These are phyloP conservation scores for Taenioides sp. DNA, from an alignment of 2,797 vertebrate species.

Conservation along the genomic window DNA sequence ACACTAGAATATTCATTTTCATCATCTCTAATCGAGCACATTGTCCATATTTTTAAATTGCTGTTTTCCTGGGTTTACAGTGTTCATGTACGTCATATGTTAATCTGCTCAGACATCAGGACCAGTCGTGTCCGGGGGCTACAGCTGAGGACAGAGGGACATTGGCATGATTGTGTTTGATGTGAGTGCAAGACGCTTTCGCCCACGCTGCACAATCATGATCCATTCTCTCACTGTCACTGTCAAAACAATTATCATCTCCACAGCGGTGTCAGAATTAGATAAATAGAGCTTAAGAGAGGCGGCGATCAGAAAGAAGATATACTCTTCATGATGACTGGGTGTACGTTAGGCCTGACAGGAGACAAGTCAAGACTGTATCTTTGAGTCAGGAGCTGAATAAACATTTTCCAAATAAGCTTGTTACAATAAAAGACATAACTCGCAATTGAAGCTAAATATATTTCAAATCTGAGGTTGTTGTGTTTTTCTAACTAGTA, in stretches of 20 bases:
- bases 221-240: slow-evolving; percentile 45
- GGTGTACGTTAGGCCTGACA: slow-evolving; percentile 9
- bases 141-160: slow-evolving; percentile 74
- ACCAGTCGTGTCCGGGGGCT: slow-evolving; percentile 69
- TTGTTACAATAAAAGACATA: too few species aligned
- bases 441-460: too few species aligned
- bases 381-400: neutral
- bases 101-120: slow-evolving; percentile 80
- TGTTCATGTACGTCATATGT: slow-evolving; percentile 57
- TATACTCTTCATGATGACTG: slow-evolving; percentile 11
- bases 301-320: slow-evolving; percentile 28
- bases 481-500: too few species aligned
- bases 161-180: slow-evolving; percentile 66
- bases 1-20: too few species aligned
- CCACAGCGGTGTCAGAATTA: slow-evolving; percentile 34
- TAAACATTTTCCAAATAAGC: neutral
- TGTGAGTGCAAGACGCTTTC: slow-evolving; percentile 49
- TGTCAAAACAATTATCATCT: slow-evolving; percentile 67
- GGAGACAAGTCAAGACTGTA: slow-evolving; percentile 18
- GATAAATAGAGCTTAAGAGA: slow-evolving; percentile 41
- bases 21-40: slow-evolving; percentile 11
- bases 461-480: too few species aligned
- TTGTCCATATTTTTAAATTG: neutral
- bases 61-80: slow-evolving; percentile 22
- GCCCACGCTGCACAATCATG: slow-evolving; percentile 36